Evolutionary conservation across 2,797 vertebrate genomes (phyloP), one percentile per base, ranked within the genome.

Genomic region (Rhabdophis nuchalis): DNA sequence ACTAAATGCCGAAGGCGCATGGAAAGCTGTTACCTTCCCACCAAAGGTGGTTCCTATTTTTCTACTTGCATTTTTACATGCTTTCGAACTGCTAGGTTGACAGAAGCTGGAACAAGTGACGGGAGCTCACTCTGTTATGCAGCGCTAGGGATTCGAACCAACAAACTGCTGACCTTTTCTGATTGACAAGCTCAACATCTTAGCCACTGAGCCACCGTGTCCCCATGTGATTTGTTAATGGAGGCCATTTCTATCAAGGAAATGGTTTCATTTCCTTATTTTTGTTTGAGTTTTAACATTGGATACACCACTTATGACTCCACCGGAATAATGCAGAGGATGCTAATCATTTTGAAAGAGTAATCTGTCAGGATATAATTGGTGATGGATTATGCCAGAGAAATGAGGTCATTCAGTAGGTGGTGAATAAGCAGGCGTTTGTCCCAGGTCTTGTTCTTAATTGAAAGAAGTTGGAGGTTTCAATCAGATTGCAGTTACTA

Each of bases 361-460:
- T 87, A 50, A 92, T 85, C 85, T 53, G 25, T 36, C 87, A 41
- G 32, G 58, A 88, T 93, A 93, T 93, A 91, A 61, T 89, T 91
- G 2, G 6, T 91, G 52, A 29, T 88, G 53, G 92, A 86, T 72
- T 85, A 8, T 60, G 36, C 41, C 13, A 8, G 20, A 58, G 56
- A 93, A 94, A 93, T 64, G 4, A 89, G 58, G 82, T 53, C 46
- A 92, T 36, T 18, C 20, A 27, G 3, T 91, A 9, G 27, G 23
- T 56, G 86, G 46, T 0, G 0, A 61, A 60, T 41, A 50, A 87
- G 54, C 32, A 90, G 68, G 46, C 58, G 1, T 89, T 86, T 23
- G 89, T 58, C 90, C 68, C 91, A 92, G 23, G 91, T 64, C 64
- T 89, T 94, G 4, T 87, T 95, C 93, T 94, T 93, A 93, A 93